phyloP scores from a whole-genome alignment of 2,797 vertebrate species.

The Tadarida brasiliensis region DNA sequence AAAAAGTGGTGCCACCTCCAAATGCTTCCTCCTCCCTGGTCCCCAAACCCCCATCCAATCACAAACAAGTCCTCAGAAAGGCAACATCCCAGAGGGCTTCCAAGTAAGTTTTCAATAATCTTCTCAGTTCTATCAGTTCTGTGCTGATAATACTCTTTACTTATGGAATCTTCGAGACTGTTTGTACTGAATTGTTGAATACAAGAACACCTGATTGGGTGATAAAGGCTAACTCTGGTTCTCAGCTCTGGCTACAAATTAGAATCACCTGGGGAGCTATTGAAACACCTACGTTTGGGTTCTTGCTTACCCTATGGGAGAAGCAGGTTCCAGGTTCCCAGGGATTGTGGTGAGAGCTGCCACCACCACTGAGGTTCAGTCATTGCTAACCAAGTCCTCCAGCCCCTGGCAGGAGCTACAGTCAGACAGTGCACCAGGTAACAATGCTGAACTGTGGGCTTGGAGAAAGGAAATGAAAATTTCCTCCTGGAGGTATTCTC shows the following conservation, averaged over 20 bases:
- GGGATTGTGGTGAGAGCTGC: not conserved
- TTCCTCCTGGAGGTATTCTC: not conserved
- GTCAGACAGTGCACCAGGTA: not conserved
- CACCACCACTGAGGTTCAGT: not conserved
- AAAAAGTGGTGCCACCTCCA: conserved; percentile 85
- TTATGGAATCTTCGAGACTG: not conserved
- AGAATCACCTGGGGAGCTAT: not conserved
- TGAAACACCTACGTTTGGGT: fast-evolving
- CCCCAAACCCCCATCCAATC: conserved; percentile 87
- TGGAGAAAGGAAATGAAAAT: not conserved
- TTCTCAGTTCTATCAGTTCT: not conserved
- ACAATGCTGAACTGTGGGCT: not conserved
- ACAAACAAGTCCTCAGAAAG: conserved; percentile 91
- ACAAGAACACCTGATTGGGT: not conserved
- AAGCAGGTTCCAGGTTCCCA: not conserved
- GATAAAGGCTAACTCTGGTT: not conserved
- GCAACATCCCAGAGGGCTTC: conserved; percentile 89
- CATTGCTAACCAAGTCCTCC: not conserved
- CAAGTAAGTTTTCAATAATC: conserved; percentile 91
- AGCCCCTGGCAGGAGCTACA: not conserved
- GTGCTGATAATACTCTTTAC: not conserved
- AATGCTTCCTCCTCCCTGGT: conserved; percentile 82
- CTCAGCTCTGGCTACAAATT: not conserved
- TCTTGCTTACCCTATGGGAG: not conserved
- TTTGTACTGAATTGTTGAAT: not conserved